Percentiles rank a stretch among this genome's conserved stretches.
Evolutionary conservation across 2,888 invertebrate genomes (phyloP).

Genomic region (Ophion ventricosus): DNA sequence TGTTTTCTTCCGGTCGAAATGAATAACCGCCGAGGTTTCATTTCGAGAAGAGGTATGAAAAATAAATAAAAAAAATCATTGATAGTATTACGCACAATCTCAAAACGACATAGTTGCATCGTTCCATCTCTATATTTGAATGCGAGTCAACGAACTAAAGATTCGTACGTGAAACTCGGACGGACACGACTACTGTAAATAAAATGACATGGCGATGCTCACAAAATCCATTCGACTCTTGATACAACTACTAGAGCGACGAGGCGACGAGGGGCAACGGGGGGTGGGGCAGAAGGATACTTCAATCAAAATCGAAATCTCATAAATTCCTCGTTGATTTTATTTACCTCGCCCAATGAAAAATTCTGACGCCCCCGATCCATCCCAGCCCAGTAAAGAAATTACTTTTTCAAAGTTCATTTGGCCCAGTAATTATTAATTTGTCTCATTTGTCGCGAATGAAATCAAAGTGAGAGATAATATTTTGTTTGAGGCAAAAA

Average conservation of each 20-base stretch:
- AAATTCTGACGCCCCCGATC: background rate
- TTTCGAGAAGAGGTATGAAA: background rate
- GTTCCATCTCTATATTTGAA: constrained; percentile 39
- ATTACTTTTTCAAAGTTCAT: background rate
- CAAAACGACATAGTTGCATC: constrained; percentile 33
- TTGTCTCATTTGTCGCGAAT: background rate
- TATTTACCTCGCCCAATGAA: background rate
- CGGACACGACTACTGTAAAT: constrained; percentile 53
- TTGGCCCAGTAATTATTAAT: background rate
- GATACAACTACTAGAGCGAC: constrained; percentile 31
- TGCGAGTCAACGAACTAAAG: constrained; percentile 49
- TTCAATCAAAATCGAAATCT: constrained; percentile 28
- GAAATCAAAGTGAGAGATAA: background rate
- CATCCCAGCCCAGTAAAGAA: background rate
- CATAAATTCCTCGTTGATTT: background rate
- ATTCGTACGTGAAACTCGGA: constrained; percentile 54
- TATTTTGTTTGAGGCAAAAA: background rate
- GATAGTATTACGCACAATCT: background rate
- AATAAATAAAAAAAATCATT: background rate
- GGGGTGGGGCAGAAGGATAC: constrained; percentile 51
- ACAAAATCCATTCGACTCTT: constrained; percentile 54
- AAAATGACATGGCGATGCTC: constrained; percentile 62
- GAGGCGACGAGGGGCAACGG: background rate
- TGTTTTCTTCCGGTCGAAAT: constrained; percentile 6
- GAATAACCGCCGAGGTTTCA: constrained; percentile 3